Conservation (phyloP, 2,113 vertebrate species). For the Seriola aureovittata region DNA sequence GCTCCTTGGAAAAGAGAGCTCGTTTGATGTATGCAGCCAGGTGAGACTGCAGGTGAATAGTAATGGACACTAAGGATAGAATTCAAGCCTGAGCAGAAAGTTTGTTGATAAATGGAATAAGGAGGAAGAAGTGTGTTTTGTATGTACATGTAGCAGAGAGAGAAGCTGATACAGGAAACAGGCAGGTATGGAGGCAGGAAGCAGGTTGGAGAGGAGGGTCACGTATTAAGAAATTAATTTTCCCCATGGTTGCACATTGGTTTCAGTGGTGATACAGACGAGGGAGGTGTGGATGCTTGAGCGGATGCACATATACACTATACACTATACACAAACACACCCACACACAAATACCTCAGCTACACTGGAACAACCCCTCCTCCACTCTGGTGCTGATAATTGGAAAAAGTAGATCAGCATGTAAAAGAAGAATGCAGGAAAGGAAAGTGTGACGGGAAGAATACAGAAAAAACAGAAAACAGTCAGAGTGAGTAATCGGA, state of each 20-base stretch:
- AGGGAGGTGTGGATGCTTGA: slow-evolving; percentile 23
- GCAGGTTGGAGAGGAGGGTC: slow-evolving; percentile 30
- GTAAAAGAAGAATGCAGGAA: background rate
- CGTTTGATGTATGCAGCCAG: slow-evolving; percentile 43
- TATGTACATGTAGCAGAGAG: background rate
- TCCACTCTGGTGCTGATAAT: slow-evolving; percentile 23
- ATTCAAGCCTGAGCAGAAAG: slow-evolving; percentile 1
- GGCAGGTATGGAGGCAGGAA: slow-evolving; percentile 19
- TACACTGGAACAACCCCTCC: slow-evolving; percentile 17
- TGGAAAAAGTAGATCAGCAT: slow-evolving; percentile 36
- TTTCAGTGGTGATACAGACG: slow-evolving; percentile 26
- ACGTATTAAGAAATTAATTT: slow-evolving; percentile 69
- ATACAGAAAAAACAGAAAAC: background rate
- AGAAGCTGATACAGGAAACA: slow-evolving; percentile 16
- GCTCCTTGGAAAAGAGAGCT: slow-evolving; percentile 30
- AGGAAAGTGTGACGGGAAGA: slow-evolving; percentile 12
- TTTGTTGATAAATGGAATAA: slow-evolving; percentile 24
- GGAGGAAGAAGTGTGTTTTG: slow-evolving; percentile 12
- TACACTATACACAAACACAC: background rate
- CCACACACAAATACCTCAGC: slow-evolving; percentile 26
- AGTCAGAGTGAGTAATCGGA: background rate
- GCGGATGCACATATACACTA: slow-evolving; percentile 9
- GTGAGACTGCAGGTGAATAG: slow-evolving; percentile 54
- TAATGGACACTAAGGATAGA: slow-evolving; percentile 32
- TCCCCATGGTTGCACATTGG: slow-evolving; percentile 67